Conservation (phyloP, 2,797 vertebrate species). For the Hypotaenidia okinawae region DNA sequence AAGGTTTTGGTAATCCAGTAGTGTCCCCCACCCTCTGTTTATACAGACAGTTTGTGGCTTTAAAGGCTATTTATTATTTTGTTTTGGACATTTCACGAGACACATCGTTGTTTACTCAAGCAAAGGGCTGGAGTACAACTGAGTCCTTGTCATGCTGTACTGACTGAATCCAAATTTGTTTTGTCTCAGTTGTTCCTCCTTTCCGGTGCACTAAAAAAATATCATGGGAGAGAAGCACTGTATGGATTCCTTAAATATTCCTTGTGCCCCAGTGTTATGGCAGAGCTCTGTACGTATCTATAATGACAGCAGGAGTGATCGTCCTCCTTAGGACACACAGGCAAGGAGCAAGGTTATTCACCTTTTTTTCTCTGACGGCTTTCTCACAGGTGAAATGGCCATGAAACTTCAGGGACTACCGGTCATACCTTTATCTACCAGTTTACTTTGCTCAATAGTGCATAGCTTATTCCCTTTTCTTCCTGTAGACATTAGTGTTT, state of each 20-base stretch:
- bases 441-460: not conserved
- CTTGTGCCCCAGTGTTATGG: not conserved
- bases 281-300: not conserved
- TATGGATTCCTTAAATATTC: conserved; percentile 18
- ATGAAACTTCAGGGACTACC: not conserved
- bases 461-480: not conserved
- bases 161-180: conserved; percentile 19
- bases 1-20: not conserved
- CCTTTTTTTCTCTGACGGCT: not conserved
- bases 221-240: not conserved
- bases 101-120: conserved; percentile 59
- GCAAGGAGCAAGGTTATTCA: not conserved
- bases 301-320: not conserved
- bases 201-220: not conserved
- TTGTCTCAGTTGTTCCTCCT: not conserved
- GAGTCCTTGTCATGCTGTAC: conserved; percentile 32
- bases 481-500: not conserved
- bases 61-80: conserved; percentile 61
- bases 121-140: conserved; percentile 19
- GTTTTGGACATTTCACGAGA: conserved; percentile 54
- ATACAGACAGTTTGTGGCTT: conserved; percentile 37
- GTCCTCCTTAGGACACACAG: not conserved
- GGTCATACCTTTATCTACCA: not conserved
- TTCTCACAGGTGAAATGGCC: not conserved
- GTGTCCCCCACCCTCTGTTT: conserved; percentile 26